phyloP scores from a whole-genome alignment of 2,113 vertebrate species.

The Gavia stellata region DNA sequence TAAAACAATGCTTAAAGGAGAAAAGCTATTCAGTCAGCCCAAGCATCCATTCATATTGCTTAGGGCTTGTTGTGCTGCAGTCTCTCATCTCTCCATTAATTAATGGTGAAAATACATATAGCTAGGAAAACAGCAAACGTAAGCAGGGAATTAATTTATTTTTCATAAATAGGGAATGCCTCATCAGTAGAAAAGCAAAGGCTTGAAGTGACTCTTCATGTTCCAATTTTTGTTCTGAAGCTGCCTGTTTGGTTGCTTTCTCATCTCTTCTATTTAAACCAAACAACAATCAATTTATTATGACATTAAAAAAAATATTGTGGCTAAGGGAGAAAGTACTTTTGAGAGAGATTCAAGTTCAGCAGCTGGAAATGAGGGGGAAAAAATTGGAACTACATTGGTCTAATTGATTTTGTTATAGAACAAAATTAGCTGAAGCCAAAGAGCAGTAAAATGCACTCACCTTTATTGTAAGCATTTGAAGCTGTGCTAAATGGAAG shows the following conservation, averaged over 20 bases:
- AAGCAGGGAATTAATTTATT: slow-evolving; percentile 67
- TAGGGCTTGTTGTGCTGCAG: slow-evolving; percentile 17
- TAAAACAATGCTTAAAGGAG: not conserved
- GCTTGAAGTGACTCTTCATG: slow-evolving; percentile 67
- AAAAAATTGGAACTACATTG: slow-evolving; percentile 51
- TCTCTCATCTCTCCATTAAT: slow-evolving; percentile 63
- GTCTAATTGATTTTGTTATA: slow-evolving; percentile 77
- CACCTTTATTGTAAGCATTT: slow-evolving; percentile 58
- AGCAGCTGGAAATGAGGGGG: slow-evolving; percentile 57
- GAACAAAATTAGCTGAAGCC: slow-evolving; percentile 63
- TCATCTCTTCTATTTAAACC: slow-evolving; percentile 64
- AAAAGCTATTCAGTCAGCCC: slow-evolving; percentile 35
- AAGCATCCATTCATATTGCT: slow-evolving; percentile 40
- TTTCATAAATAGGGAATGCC: slow-evolving; percentile 55
- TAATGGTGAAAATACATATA: slow-evolving; percentile 61
- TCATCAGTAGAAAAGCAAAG: slow-evolving; percentile 55
- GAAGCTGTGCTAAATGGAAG: slow-evolving; percentile 61
- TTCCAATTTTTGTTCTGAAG: slow-evolving; percentile 64
- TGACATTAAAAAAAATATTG: slow-evolving; percentile 66
- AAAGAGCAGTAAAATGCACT: slow-evolving; percentile 66
- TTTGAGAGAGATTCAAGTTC: slow-evolving; percentile 71
- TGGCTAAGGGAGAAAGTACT: slow-evolving; percentile 57
- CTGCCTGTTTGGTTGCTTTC: slow-evolving; percentile 44
- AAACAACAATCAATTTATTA: slow-evolving; percentile 66
- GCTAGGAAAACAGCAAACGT: slow-evolving; percentile 43